Base-by-base conservation (phyloP, 2,888 invertebrate species). In the Polymixis lichenea region DNA sequence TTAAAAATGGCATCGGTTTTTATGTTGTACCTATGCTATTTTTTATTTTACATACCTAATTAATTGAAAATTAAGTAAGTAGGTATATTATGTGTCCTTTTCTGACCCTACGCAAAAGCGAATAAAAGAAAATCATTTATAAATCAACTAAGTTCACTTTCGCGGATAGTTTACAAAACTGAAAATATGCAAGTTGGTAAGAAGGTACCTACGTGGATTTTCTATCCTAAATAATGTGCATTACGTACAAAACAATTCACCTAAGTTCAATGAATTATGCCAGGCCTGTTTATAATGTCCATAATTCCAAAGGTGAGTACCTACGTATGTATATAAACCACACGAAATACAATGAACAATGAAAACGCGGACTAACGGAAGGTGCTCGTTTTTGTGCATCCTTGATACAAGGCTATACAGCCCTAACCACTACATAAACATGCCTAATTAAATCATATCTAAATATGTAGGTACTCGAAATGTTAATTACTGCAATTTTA, bases 341-440 rank as follows among this genome's bases (percentile, higher is more conserved):
- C 38, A n/a, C 6, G 0, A 77, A 78, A 64, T 28, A 61, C 38
- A 53, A 65, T 65, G 53, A 64, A 77, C 75, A 78, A 83, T 75
- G 56, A 25, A 66, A 51, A 58, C 71, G 62, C 51, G 4, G 38
- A 55, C 64, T 53, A 78, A 67, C 73, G 88, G 87, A 88, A 80
- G 46, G 19, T 28, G 19, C n/a, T 67, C 28, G 64, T 84, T 86
- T 77, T 56, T 72, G 25, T 17, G 15, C 77, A 84, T 88, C 86
- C 82, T 84, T 25, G 15, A 60, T 76, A 56, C 86, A 79, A 86
- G 86, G 87, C 61, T 84, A 38, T 13, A 72, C 4, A 85, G 17
- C 17, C 65, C 38, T 61, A 79, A 69, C 61, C 46, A 69, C 61
- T 70, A 43, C 25, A 55, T 73, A 64, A 55, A 68, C 22, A 68